Evolutionary conservation across 1,140 invertebrate species (phyloP), one percentile per base, ranked within the genome.

Genomic region (Rhynchophorus ferrugineus): DNA sequence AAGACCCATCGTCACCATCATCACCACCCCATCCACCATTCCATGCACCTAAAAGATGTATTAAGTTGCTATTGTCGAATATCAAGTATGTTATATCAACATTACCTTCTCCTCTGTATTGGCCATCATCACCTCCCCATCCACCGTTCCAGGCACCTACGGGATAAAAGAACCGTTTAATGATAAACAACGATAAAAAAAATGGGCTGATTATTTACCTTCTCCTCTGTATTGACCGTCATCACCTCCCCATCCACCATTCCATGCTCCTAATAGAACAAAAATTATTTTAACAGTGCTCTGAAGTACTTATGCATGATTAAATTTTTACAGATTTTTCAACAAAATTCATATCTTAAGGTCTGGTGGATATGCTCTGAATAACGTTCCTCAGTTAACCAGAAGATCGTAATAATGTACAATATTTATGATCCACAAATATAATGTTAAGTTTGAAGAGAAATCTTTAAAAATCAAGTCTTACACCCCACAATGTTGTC

Each of bases 111-210:
- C 48, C 48, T 9, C 18, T 8, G 35, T 37, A 49, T 49, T 49
- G 48, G 18, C 48, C 48, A 49, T 49, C 48, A 14, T 52, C 42
- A 36, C 49, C 49, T 16, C 49, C 49, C 49, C 49, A 52, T 9
- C 49, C 49, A 11, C 48, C 48, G 39, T 49, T 49, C 48, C 48
- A 49, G 39, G 37, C 46, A 38, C 46, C 46, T 48, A 22, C 14
- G 17, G 16, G 1, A 43, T 43, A 20, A 29, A 14, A 14, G n/a
- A 13, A 13, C 24, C 9, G 9, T 7, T 44, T 14, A 18, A 11
- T 5, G 35, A 19, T 6, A 38, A 38, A 38, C 7, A 19, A 38
- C 5, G 13, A 38, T 38, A 38, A 38, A 6, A 14, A 6, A 14
- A 19, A 14, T 38, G 13, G 7, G 13, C 5, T 19, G n/a, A 38